Percentiles rank a stretch among this genome's conserved stretches.
Evolutionary conservation across 2,797 vertebrate species (phyloP).

Genomic region (Brachymystax lenok): DNA sequence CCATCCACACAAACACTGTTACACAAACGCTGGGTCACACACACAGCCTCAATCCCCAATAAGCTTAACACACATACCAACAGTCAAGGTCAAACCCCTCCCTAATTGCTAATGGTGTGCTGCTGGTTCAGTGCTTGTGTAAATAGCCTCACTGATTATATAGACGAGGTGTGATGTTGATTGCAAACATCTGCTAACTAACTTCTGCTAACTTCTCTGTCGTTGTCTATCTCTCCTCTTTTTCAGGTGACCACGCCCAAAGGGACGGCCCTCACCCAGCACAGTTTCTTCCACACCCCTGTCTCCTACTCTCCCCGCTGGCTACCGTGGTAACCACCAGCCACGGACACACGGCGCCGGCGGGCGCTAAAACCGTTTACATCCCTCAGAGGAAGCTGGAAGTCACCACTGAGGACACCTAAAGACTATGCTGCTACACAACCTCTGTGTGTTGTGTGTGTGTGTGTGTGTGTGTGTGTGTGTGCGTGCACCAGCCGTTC

Average conservation of each 20-base stretch:
- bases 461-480: conserved; percentile 9
- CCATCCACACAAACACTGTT: neutral
- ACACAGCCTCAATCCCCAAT: neutral
- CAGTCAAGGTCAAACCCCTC: neutral
- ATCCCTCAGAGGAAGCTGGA: conserved; percentile 90
- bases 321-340: conserved; percentile 62
- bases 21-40: neutral
- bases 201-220: conserved; percentile 19
- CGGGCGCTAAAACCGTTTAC: conserved; percentile 68
- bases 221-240: conserved; percentile 52
- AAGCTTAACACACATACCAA: neutral
- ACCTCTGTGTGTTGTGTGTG: neutral
- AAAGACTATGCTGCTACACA: conserved; percentile 38
- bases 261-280: conserved; percentile 73
- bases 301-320: conserved; percentile 69
- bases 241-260: conserved; percentile 83
- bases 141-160: neutral
- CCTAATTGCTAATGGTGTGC: neutral
- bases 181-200: neutral
- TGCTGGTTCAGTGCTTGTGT: neutral
- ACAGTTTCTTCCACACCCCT: conserved; percentile 89
- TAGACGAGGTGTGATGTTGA: neutral
- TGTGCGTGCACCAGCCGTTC: neutral
- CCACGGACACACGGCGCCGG: conserved; percentile 39
- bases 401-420: conserved; percentile 79